A percentile compares a stretch with the other conserved stretches of the same genome.
Conservation (phyloP, 2,113 vertebrate genomes). For the Archilochus colubris region DNA sequence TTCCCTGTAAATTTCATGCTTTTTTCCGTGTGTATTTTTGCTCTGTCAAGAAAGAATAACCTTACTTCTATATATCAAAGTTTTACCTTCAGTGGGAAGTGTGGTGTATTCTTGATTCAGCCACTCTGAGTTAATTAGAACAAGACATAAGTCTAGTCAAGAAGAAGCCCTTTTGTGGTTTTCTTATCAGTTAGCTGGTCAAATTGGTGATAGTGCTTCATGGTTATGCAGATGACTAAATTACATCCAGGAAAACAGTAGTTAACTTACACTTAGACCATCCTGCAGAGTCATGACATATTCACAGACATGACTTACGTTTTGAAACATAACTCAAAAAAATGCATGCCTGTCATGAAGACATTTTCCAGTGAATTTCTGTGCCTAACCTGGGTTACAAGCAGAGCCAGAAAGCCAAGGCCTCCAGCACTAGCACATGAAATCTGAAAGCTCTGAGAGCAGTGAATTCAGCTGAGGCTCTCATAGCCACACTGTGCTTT, state of each 20-base stretch:
- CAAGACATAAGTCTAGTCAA: neutral
- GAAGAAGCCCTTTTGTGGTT: neutral
- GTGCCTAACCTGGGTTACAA: neutral
- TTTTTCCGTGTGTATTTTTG: constrained; percentile 33
- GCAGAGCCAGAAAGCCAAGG: neutral
- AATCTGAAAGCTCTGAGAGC: neutral
- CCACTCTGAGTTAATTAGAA: neutral
- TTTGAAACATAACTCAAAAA: neutral
- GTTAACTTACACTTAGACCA: neutral
- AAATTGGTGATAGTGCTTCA: neutral
- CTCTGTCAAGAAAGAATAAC: neutral
- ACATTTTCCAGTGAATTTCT: neutral
- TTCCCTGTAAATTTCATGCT: constrained; percentile 32
- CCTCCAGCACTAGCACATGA: fast-evolving
- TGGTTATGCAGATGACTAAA: neutral
- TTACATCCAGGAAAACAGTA: neutral
- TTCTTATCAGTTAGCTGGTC: neutral
- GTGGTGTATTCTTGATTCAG: neutral
- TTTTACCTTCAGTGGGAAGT: neutral
- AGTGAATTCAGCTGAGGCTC: neutral
- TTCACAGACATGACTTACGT: neutral
- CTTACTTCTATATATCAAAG: neutral
- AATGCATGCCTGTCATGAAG: neutral
- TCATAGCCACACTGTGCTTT: neutral
- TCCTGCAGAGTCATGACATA: neutral